Conservation (phyloP, 2,113 vertebrate genomes). For the Corythornis madagascariensis region DNA sequence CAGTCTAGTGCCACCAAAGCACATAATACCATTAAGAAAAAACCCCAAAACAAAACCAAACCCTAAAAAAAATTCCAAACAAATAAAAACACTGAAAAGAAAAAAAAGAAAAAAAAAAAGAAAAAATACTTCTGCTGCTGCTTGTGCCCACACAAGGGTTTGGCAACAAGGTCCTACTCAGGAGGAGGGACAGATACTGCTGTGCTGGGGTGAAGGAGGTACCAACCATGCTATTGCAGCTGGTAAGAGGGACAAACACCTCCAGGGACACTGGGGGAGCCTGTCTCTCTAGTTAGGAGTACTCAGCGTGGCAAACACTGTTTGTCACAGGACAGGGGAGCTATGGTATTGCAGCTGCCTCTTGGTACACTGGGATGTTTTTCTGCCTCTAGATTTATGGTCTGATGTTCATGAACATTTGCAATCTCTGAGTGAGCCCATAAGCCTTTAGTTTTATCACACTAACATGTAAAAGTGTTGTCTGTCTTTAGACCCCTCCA, state of each 20-base stretch:
- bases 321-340: conserved; percentile 9
- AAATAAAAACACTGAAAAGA: not conserved
- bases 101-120: not conserved
- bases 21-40: not conserved
- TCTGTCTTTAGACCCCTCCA: not conserved
- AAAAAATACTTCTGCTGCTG: not conserved
- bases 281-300: not conserved
- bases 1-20: not conserved
- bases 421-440: not conserved
- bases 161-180: not conserved
- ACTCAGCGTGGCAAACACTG: not conserved
- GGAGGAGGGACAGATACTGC: not conserved
- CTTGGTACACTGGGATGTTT: not conserved
- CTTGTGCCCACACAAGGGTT: rapidly evolving
- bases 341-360: conserved; percentile 15
- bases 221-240: not conserved
- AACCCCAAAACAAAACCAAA: not conserved
- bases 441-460: not conserved
- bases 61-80: not conserved
- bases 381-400: not conserved
- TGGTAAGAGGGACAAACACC: not conserved
- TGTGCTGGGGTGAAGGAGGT: not conserved
- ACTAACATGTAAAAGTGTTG: not conserved
- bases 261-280: not conserved
- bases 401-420: not conserved